These are phyloP conservation scores for Catostylus mosaicus DNA, from an alignment of 30 jellyfish, hydroid and myxozoan species.

Conservation along the genomic window DNA sequence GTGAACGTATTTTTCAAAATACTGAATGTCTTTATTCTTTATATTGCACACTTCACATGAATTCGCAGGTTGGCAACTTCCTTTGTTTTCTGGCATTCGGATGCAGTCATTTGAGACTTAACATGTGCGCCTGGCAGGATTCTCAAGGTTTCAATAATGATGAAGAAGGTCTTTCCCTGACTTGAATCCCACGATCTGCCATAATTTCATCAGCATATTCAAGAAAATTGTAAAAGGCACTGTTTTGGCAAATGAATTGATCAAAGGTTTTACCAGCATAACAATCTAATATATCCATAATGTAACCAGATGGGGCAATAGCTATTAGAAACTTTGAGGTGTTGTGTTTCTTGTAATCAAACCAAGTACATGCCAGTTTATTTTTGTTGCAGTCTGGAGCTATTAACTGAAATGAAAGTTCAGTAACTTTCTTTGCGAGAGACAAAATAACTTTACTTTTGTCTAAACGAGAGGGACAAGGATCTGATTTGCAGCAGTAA, in stretches of 20 bases:
- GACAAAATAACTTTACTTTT: background rate
- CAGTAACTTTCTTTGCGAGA: no score
- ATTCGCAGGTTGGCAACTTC: constrained; percentile 66
- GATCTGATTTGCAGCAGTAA: background rate
- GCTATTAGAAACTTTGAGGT: constrained; percentile 29
- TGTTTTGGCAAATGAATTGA: constrained; percentile 35
- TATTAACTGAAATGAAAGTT: no score
- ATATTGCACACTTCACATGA: constrained; percentile 77
- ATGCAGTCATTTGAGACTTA: constrained; percentile 13
- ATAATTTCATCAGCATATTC: constrained; percentile 58
- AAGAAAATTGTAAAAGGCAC: constrained; percentile 50
- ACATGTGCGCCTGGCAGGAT: constrained; percentile 65
- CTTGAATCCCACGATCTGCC: constrained; percentile 73
- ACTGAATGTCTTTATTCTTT: constrained; percentile 41
- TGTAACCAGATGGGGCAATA: constrained; percentile 48
- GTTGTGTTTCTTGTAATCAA: constrained; percentile 58
- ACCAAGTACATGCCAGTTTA: constrained; percentile 58
- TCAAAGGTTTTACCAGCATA: constrained; percentile 65
- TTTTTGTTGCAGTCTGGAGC: background rate
- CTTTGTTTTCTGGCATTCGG: constrained; percentile 56
- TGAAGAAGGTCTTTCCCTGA: constrained; percentile 50
- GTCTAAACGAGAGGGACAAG: background rate
- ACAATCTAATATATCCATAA: constrained; percentile 2
- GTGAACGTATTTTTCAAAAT: background rate
- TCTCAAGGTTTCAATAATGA: constrained; percentile 18